Conservation (phyloP, 2,797 vertebrate genomes). For the Helostoma temminkii region DNA sequence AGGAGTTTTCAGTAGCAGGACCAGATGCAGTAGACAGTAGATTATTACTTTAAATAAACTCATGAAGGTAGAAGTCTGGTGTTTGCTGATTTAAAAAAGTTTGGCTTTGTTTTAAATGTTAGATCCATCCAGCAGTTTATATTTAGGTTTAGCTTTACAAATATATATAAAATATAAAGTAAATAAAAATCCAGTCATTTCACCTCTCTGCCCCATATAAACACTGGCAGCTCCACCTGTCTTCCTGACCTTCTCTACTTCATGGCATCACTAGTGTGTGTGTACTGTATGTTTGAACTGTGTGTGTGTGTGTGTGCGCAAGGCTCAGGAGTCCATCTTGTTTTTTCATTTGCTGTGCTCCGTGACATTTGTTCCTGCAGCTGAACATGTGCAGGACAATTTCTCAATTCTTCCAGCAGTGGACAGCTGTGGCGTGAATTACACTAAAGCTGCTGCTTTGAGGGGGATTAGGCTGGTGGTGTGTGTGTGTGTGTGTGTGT, state of each 20-base stretch:
- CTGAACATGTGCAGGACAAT: slow-evolving; percentile 90
- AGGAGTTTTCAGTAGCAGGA: too few relatives aligned
- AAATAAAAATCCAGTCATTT: not conserved
- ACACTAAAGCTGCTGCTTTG: slow-evolving; percentile 89
- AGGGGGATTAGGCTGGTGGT: slow-evolving; percentile 86
- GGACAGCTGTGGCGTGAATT: slow-evolving; percentile 93
- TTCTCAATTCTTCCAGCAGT: slow-evolving; percentile 89
- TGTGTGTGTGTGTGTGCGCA: slow-evolving; percentile 17
- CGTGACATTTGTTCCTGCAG: slow-evolving; percentile 91
- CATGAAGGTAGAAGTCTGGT: too few relatives aligned
- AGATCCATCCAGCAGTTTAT: not conserved
- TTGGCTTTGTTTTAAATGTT: not conserved
- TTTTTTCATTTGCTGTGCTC: slow-evolving; percentile 85
- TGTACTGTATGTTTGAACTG: slow-evolving; percentile 1
- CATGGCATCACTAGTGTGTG: slow-evolving; percentile 36
- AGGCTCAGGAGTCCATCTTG: slow-evolving; percentile 78
- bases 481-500: slow-evolving; percentile 70
- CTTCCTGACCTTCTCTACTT: slow-evolving; percentile 14
- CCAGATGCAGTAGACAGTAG: too few relatives aligned
- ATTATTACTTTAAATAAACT: too few relatives aligned
- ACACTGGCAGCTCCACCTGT: slow-evolving; percentile 41
- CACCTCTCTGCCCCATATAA: slow-evolving; percentile 6
- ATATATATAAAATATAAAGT: not conserved
- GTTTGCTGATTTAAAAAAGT: too few relatives aligned
- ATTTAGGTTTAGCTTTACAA: not conserved